Evolutionary conservation across 2,113 vertebrate genomes (phyloP).

Genomic region (Orycteropus afer): DNA sequence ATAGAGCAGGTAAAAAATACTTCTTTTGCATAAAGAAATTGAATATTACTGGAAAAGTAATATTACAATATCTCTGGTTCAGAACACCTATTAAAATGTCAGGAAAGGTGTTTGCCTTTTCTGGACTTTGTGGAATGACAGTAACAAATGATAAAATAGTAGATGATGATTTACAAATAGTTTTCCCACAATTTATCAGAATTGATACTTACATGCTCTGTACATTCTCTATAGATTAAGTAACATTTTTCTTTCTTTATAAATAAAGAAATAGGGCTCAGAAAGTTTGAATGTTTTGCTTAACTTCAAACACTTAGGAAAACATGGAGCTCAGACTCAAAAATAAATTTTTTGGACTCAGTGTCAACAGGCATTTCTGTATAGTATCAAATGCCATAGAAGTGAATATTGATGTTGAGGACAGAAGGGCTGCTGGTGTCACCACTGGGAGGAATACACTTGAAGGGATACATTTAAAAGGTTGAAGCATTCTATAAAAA

Average conservation of each 20-base stretch:
- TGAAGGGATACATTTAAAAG: background rate
- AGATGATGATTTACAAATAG: background rate
- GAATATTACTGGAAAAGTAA: background rate
- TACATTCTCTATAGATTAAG: background rate
- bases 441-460: background rate
- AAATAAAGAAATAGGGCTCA: background rate
- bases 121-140: background rate
- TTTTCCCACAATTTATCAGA: background rate
- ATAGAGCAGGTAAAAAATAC: background rate
- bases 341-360: background rate
- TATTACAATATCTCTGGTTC: background rate
- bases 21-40: background rate
- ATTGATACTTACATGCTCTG: background rate
- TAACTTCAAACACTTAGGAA: background rate
- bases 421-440: fast-evolving
- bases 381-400: background rate
- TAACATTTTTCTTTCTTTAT: background rate
- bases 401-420: background rate
- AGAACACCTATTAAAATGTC: background rate
- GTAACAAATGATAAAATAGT: background rate
- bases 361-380: background rate
- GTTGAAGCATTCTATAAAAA: background rate
- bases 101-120: background rate
- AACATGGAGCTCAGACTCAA: background rate
- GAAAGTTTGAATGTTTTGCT: background rate